Evolutionary conservation across 1,140 invertebrate genomes (phyloP), one percentile per base, ranked within the genome.

Genomic region (Holotrichia oblita): DNA sequence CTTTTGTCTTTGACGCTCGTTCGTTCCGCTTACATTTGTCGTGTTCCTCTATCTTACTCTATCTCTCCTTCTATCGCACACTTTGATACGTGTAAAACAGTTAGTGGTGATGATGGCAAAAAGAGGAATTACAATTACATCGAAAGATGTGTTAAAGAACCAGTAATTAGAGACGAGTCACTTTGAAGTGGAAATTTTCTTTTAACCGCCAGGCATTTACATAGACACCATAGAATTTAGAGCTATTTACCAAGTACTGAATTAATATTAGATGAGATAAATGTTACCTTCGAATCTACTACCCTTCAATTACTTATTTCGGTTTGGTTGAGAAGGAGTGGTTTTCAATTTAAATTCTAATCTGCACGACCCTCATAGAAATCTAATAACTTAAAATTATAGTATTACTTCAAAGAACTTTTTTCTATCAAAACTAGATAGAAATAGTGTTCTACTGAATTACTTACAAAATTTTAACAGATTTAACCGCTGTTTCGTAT

Each of bases 101-200:
- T 69, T 20, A 69, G 22, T n/a, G 61, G 61, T 27, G 61, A 48
- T 17, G 27, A 55, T 55, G 48, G 48, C 48, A 55, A 69, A 22
- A 69, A 22, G 61, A 69, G 27, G 22, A 69, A 69, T 69, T 69
- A 69, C 61, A 69, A 69, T 69, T 69, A 69, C 61, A 69, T 24
- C 20, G 61, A 34, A 69, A 69, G 61, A 22, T 34, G 61, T 69
- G 61, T 27, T 27, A 69, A 69, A 34, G 61, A 69, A 69, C 61
- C 8, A 22, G 61, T 69, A 69, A 69, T 69, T 69, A 69, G 27
- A 69, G 61, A 34, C 22, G 61, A 10, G 61, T 24, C 27, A 22
- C 61, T 69, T 69, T 69, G 61, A 34, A 27, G 61, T 69, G 61
- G 27, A 22, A 34, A 34, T 69, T 69, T 22, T 14, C 12, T 69